Percentiles rank a stretch among this genome's conserved stretches.
These are phyloP conservation scores for Acleris holmiana DNA, from an alignment of 2,888 invertebrate genomes.

Conservation along the genomic window DNA sequence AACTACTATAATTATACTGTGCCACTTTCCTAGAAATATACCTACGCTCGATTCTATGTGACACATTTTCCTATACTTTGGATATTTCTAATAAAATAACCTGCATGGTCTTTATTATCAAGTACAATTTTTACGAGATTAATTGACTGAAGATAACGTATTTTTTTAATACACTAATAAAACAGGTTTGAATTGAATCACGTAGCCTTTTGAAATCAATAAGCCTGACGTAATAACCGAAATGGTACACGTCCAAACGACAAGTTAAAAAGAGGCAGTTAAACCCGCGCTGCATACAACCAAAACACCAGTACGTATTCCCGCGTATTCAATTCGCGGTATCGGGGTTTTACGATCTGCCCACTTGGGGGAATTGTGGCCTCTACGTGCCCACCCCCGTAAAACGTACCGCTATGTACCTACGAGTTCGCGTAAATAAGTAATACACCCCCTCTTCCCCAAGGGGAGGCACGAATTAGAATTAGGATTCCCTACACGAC, in stretches of 20 bases:
- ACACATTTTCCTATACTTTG: no score
- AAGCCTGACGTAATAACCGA: not conserved
- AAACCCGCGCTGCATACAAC: constrained; percentile 41
- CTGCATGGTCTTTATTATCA: no score
- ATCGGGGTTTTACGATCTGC: constrained; percentile 81
- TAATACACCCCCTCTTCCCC: constrained; percentile 60
- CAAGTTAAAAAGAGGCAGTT: constrained; percentile 38
- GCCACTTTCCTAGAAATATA: not conserved
- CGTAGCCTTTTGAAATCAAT: not conserved
- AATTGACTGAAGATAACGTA: no score
- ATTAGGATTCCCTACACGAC: constrained; percentile 75
- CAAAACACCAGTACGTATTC: constrained; percentile 64
- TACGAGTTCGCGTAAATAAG: constrained; percentile 68
- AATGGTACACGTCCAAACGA: not conserved
- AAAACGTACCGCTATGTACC: constrained; percentile 55
- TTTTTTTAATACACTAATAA: no score
- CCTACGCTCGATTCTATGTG: no score
- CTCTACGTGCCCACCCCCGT: constrained; percentile 72
- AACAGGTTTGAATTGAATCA: no score
- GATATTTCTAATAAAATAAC: no score
- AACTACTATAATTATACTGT: constrained; percentile 17
- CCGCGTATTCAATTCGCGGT: constrained; percentile 78
- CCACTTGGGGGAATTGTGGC: constrained; percentile 81
- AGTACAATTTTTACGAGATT: no score
- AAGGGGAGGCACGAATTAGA: constrained; percentile 67